phyloP scores from a whole-genome alignment of 1,140 invertebrate species.

The Atta colombica region DNA sequence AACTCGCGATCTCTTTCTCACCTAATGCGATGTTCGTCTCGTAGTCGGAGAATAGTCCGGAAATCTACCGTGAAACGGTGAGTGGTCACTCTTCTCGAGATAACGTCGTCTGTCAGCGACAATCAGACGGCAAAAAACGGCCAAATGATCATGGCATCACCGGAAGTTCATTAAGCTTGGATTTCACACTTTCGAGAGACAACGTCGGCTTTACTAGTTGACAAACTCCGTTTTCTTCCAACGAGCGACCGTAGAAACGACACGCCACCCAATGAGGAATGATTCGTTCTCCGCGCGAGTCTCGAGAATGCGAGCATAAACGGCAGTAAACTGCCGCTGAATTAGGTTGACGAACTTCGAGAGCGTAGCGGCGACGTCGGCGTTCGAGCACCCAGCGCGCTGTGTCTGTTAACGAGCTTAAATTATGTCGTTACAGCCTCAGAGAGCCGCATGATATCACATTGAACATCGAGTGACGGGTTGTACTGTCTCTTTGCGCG shows the following conservation, averaged over 20 bases:
- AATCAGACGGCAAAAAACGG: constrained; percentile 28
- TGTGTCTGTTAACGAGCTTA: constrained; percentile 67
- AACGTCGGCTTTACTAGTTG: constrained; percentile 9
- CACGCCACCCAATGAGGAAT: constrained; percentile 11
- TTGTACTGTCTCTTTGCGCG: neutral
- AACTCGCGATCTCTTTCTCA: constrained; percentile 14
- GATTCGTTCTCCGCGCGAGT: constrained; percentile 30
- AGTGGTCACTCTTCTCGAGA: constrained; percentile 27
- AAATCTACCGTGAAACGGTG: too few relatives aligned
- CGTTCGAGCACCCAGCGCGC: constrained; percentile 60
- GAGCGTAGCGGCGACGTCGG: constrained; percentile 65
- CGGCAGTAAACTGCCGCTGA: constrained; percentile 67
- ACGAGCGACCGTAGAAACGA: constrained; percentile 16
- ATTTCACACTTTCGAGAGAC: constrained; percentile 10
- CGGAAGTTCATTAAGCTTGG: constrained; percentile 31
- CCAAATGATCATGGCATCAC: constrained; percentile 1
- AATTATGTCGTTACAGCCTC: constrained; percentile 63
- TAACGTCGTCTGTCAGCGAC: neutral
- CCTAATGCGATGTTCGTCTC: neutral
- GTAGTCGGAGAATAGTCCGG: neutral
- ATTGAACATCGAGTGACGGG: constrained; percentile 20
- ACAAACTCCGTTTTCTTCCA: constrained; percentile 46
- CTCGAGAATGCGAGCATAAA: constrained; percentile 40
- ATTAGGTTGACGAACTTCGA: constrained; percentile 74
- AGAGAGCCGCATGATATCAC: constrained; percentile 30